Base-by-base conservation (phyloP, 2,888 invertebrate species). In the Eilema caniola region DNA sequence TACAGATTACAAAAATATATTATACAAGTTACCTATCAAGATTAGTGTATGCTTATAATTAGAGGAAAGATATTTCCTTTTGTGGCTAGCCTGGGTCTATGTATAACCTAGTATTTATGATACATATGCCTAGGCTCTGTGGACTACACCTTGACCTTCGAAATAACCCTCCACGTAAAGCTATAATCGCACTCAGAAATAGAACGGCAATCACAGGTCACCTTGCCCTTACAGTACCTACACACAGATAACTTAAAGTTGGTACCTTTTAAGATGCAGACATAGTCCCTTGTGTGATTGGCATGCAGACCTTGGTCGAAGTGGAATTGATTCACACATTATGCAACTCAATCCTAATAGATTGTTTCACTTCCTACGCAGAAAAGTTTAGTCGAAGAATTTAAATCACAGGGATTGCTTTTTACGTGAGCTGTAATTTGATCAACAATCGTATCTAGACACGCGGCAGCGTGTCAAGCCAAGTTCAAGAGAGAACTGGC, bases 211-310 rank as follows among this genome's bases (percentile, higher is more conserved):
- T 53, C 10, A 8, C 53, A 53, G 37, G 20, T 41, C 20, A 62
- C 41, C 41, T 62, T 62, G 62, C 62, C 41, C 41, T n/a, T n/a
- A n/a, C n/a, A n/a, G n/a, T n/a, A n/a, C n/a, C n/a, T 41, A 41
- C 62, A 62, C 62, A 25, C 10, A 20, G 41, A 10, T 47, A 16
- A 16, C 37, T 37, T 23, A 24, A 62, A 62, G 37, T 41, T 20
- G 11, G 25, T 41, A 41, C 23, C 41, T 41, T 41, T 62, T 62
- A 62, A 62, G 41, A 62, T 62, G 62, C 62, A 62, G 62, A 62
- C 62, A 41, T 25, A 10, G 37, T 31, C 24, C 62, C 37, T 14
- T 41, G 24, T 62, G 37, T 20, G 24, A 62, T 62, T 62, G 41
- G 62, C 33, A 62, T 65, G 47, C 57, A 65, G 60, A 16, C 62